Evolutionary conservation across 2,888 invertebrate species (phyloP), one percentile per base, ranked within the genome.

Genomic region (Pachymerium ferrugineum): DNA sequence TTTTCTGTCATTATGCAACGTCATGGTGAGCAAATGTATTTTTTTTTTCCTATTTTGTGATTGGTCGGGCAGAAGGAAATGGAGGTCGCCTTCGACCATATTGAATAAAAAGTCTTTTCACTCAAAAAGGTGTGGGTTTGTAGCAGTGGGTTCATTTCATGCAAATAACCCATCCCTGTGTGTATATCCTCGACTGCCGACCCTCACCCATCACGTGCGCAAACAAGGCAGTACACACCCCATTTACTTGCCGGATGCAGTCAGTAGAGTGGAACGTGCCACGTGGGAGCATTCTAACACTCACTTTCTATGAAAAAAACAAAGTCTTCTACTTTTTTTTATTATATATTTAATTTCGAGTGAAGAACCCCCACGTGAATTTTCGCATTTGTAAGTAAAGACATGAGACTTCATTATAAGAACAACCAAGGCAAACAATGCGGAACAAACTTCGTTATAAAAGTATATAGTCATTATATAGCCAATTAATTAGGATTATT

Each of bases 141-240:
- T 54, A 47, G 54, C 54, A 28, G 28, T 54, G 33, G 31, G 69
- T 33, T 69, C 69, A 69, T 69, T 69, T 69, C 33, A 69, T 69
- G 69, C 69, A 69, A 69, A 69, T 69, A 33, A 33, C 69, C 28
- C 54, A 25, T 54, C 54, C 25, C 22, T 25, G 25, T 54, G 54
- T 54, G 54, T 54, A 54, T 54, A 54, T 54, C 54, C 25, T 54
- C 54, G 28, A 54, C 54, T 54, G 54, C 25, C 54, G 54, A 54
- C 54, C 54, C 54, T 54, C 69, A 33, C 69, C 54, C 54, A 22
- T 54, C 69, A 33, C 69, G 69, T 69, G 69, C 30, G 69, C 69
- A 69, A 69, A 69, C 69, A 69, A 69, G 31, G 69, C 69, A 30
- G 69, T 69, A 69, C 69, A 69, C 69, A 69, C 69, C 33, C 69